phyloP scores from a whole-genome alignment of 2,113 vertebrate species.

The Prinia subflava region DNA sequence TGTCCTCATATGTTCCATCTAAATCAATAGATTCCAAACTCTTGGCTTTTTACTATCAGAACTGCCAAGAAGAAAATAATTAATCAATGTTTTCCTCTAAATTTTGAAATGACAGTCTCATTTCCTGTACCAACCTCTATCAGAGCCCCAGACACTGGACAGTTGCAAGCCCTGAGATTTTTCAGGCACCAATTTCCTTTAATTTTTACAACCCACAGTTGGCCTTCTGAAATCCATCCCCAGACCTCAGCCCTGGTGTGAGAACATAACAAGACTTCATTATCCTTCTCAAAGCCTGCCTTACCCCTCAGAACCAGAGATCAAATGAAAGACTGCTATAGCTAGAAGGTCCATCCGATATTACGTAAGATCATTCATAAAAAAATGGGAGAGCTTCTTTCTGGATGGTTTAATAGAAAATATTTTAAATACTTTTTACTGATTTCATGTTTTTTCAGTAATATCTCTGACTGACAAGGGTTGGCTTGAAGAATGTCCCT shows the following conservation, averaged over 20 bases:
- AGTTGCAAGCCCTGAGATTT: not conserved
- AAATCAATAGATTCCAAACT: not conserved
- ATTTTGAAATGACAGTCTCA: rapidly evolving
- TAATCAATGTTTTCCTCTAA: not conserved
- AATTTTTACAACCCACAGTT: not conserved
- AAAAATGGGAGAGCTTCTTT: not conserved
- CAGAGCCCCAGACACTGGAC: not conserved
- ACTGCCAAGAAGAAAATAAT: not conserved
- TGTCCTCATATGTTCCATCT: not conserved
- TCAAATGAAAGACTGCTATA: not conserved
- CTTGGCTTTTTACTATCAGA: not conserved
- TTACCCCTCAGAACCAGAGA: not conserved
- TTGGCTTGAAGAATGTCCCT: not conserved
- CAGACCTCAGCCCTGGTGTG: not conserved
- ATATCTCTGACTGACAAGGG: not conserved
- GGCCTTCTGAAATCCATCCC: not conserved
- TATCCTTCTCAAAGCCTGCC: not conserved
- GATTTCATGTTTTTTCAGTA: not conserved
- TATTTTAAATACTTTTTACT: not conserved
- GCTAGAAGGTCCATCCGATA: not conserved
- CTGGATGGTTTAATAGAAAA: not conserved
- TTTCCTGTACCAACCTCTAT: not conserved
- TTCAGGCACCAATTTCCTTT: not conserved
- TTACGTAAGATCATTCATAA: not conserved
- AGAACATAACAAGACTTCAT: not conserved